Base-by-base conservation (phyloP, 2,888 invertebrate genomes). In the Phalera bucephala region DNA sequence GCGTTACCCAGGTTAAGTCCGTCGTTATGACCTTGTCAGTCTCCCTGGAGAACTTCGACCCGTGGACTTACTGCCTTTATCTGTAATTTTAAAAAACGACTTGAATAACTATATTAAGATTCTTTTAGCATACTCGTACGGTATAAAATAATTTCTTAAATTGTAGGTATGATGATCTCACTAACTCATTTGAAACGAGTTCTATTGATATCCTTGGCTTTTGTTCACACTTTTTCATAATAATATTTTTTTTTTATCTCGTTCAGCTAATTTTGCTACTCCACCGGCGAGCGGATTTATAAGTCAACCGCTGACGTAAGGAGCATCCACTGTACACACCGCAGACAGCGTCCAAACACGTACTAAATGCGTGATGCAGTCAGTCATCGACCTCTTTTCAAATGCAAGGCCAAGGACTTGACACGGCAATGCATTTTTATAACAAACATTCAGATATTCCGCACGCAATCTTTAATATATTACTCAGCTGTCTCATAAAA, bases 381-480 rank as follows among this genome's bases (percentile, higher is more conserved):
- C n/a, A n/a, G 51, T 54, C 59, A 47, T 35, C 44, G 59, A 31
- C 51, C 55, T 42, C 42, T 26, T 40, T 25, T 27, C 45, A 6
- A 22, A 25, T 29, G 29, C 46, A 55, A 46, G 52, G 52, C 39
- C 52, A 46, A 51, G 56, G 46, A 45, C 33, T 42, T 27, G 5
- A 22, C 11, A 19, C 27, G n/a, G 30, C 22, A 11, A 1, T 22
- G 9, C 4, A 9, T 22, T 22, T n/a, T n/a, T 22, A 22, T 22
- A 10, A 22, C 8, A 22, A 22, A 5, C 22, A 22, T 2, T 9
- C 10, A 2, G 1, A 5, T 9, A 22, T 9, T 22, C 9, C 22
- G 1, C 10, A 4, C 9, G 9, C 22, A 10, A 3, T 22, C 1
- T 2, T 22, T 20, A 20, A 6, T 22, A 9, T 4, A 4, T 9